Evolutionary conservation across 64 coral and sea anemone species (phyloP), one percentile per base, ranked within the genome.

Genomic region (Pocillopora verrucosa): DNA sequence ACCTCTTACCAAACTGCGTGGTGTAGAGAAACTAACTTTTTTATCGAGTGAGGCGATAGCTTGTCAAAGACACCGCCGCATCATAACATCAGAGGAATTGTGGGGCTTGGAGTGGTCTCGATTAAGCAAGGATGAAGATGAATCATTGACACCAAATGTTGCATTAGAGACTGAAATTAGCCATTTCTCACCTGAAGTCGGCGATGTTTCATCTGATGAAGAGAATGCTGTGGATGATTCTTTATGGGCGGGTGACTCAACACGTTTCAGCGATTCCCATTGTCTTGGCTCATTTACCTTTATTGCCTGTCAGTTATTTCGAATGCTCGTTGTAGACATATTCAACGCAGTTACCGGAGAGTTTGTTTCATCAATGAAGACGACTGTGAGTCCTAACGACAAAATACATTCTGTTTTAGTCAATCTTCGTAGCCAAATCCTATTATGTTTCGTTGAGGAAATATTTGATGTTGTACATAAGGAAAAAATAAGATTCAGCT

Each of bases 1-100:
- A 69, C 14, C 0, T 9, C 3, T 69, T 84, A 1, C 63, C 63
- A 69, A n/a, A 45, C 63, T 69, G 1, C 45, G 1, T 1, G 36
- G 62, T 0, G 24, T 6, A 10, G n/a, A 65, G 51, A n/a, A 45
- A 17, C 34, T 84, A 16, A 22, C 56, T 51, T 20, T 0, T 45
- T 13, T 69, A 84, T 84, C 80, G 56, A 37, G 69, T 56, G 34
- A 22, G 1, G 34, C 69, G 35, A 84, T 84, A 69, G 37, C 80
- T 16, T 84, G 65, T 68, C 15, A 2, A 5, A 22, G 16, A 17
- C 5, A 17, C 0, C 10, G 20, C 24, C 65, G 65, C 24, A 68
- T 22, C 19, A 22, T 68, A 22, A 68, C 65, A 0, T 15, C 65
- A 1, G 17, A 68, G 0, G 65, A 68, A 20, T 20, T 68, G 10